Evolutionary conservation across 2,888 invertebrate species (phyloP).

Genomic region (Brenthis hecate): DNA sequence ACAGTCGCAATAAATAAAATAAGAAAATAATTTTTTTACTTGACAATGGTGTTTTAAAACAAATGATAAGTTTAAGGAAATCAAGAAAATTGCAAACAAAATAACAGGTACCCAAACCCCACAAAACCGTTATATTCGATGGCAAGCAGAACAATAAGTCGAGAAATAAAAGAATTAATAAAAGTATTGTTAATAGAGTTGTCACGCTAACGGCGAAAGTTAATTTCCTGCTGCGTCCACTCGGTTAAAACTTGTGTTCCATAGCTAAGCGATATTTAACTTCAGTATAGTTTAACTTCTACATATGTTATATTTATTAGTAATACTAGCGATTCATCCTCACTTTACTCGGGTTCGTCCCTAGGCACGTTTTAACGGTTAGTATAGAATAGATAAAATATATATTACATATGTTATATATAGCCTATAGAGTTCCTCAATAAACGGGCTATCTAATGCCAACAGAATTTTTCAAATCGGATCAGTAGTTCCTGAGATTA

Average conservation of each 20-base stretch:
- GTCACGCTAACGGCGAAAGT: slow-evolving; percentile 75
- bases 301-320: no score
- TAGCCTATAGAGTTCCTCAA: no score
- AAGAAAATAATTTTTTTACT: background rate
- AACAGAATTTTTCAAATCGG: no score
- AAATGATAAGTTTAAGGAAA: slow-evolving; percentile 11
- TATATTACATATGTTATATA: no score
- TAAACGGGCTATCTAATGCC: no score
- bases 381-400: no score
- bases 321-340: no score
- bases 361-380: no score
- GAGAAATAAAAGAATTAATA: slow-evolving; percentile 61
- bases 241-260: slow-evolving; percentile 28
- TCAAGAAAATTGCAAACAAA: slow-evolving; percentile 2
- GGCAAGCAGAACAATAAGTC: slow-evolving; percentile 30
- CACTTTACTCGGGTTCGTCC: no score
- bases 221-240: slow-evolving; percentile 78
- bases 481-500: no score
- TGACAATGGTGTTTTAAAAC: background rate
- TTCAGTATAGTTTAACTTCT: no score
- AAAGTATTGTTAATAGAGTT: slow-evolving; percentile 73
- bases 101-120: background rate
- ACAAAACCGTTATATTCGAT: slow-evolving; percentile 20
- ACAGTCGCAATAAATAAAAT: background rate
- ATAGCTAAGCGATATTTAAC: background rate